Evolutionary conservation across 37 sponge, comb jelly and placozoan species (phyloP).

Genomic region (Bolinopsis microptera): DNA sequence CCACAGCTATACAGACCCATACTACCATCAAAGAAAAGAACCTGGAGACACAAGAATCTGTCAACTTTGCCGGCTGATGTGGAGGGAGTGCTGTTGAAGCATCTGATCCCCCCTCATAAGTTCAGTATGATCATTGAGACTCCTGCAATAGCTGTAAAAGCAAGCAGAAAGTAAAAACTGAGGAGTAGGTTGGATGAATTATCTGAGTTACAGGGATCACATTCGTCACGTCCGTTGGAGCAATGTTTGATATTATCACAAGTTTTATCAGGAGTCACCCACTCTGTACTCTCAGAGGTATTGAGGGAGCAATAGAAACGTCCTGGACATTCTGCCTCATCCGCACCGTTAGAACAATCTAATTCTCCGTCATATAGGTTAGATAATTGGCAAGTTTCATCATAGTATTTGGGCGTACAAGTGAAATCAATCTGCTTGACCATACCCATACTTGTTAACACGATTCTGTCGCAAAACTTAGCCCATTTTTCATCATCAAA

Average conservation of each 20-base stretch:
- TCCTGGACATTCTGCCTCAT: slow-evolving; percentile 9
- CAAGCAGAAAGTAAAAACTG: background rate
- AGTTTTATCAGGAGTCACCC: background rate
- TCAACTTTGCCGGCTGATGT: background rate
- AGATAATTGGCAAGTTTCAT: too few relatives aligned
- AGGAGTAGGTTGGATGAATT: background rate
- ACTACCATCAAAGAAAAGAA: background rate
- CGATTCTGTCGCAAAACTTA: background rate
- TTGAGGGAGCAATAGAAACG: background rate
- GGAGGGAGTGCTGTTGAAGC: background rate
- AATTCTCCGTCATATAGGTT: background rate
- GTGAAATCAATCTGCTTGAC: too few relatives aligned
- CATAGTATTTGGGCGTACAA: too few relatives aligned
- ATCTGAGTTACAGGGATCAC: background rate
- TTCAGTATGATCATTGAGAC: background rate
- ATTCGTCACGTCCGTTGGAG: background rate
- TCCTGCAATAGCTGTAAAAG: background rate
- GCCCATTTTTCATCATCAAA: background rate
- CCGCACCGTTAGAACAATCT: background rate
- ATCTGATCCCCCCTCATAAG: background rate
- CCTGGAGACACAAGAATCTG: background rate
- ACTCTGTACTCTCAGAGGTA: background rate
- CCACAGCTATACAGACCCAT: background rate
- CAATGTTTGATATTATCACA: slow-evolving; percentile 7
- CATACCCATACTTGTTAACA: too few relatives aligned